Evolutionary conservation across 2,797 vertebrate genomes (phyloP).

Genomic region (Neosilurus mollespiculum): DNA sequence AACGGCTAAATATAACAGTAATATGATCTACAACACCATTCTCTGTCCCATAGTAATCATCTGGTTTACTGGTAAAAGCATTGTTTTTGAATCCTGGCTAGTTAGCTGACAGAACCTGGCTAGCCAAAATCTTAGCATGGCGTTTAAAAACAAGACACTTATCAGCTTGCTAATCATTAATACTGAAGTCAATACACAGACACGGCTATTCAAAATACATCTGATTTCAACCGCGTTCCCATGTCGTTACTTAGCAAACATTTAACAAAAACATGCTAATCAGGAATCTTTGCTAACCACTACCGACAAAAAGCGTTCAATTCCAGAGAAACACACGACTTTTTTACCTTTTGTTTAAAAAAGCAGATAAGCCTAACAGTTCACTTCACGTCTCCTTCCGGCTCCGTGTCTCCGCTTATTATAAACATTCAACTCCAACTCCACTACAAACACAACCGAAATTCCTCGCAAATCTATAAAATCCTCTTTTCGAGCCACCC

Average conservation of each 20-base stretch:
- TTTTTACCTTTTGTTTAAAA: conserved; percentile 24
- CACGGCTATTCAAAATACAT: neutral
- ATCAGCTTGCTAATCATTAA: neutral
- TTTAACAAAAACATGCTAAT: neutral
- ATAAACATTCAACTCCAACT: conserved; percentile 18
- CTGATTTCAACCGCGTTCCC: neutral
- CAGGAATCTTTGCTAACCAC: neutral
- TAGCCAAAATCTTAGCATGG: neutral
- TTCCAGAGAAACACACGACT: neutral
- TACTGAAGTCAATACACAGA: neutral
- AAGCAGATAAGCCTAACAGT: neutral
- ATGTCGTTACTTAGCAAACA: neutral
- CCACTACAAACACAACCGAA: neutral
- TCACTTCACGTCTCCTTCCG: neutral
- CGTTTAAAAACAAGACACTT: neutral
- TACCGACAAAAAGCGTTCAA: neutral
- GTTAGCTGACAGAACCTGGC: neutral
- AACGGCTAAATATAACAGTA: neutral
- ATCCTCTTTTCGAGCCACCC: conserved; percentile 31
- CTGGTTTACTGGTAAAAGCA: too few species aligned
- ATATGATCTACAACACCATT: neutral
- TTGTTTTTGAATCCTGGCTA: neutral
- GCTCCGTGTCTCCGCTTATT: neutral
- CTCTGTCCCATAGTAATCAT: neutral
- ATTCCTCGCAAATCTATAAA: neutral